Evolutionary conservation across 2,797 vertebrate genomes (phyloP).

Genomic region (Eulemur mongoz): DNA sequence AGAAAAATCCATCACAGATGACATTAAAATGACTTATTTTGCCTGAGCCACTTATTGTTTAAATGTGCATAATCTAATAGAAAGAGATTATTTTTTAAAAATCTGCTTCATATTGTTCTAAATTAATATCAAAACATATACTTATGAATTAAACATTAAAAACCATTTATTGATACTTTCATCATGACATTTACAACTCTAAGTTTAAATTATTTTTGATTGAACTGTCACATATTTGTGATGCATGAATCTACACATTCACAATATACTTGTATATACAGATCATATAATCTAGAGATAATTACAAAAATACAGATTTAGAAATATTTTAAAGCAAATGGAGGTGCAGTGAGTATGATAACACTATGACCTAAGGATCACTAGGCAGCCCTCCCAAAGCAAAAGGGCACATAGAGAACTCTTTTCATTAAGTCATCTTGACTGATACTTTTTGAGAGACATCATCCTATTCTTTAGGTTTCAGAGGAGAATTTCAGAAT

Average conservation of each 20-base stretch:
- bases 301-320: slow-evolving; percentile 68
- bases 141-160: slow-evolving; percentile 87
- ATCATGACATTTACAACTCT: slow-evolving; percentile 78
- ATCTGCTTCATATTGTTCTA: slow-evolving; percentile 87
- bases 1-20: slow-evolving; percentile 89
- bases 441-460: slow-evolving; percentile 22
- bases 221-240: slow-evolving; percentile 76
- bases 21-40: slow-evolving; percentile 92
- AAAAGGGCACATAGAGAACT: slow-evolving; percentile 11
- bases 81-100: slow-evolving; percentile 84
- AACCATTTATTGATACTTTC: slow-evolving; percentile 86
- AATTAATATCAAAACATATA: slow-evolving; percentile 89
- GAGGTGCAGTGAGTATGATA: background rate
- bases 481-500: slow-evolving; percentile 51
- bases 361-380: slow-evolving; percentile 24
- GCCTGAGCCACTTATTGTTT: slow-evolving; percentile 90
- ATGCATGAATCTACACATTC: slow-evolving; percentile 64
- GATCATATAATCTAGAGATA: slow-evolving; percentile 55
- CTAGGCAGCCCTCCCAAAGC: slow-evolving; percentile 52
- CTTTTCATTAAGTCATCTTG: slow-evolving; percentile 54
- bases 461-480: slow-evolving; percentile 32
- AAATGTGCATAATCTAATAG: slow-evolving; percentile 90
- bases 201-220: slow-evolving; percentile 82
- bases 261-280: slow-evolving; percentile 54
- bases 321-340: slow-evolving; percentile 65